Conservation (phyloP, 2,888 invertebrate species). For the Campaea margaritaria region DNA sequence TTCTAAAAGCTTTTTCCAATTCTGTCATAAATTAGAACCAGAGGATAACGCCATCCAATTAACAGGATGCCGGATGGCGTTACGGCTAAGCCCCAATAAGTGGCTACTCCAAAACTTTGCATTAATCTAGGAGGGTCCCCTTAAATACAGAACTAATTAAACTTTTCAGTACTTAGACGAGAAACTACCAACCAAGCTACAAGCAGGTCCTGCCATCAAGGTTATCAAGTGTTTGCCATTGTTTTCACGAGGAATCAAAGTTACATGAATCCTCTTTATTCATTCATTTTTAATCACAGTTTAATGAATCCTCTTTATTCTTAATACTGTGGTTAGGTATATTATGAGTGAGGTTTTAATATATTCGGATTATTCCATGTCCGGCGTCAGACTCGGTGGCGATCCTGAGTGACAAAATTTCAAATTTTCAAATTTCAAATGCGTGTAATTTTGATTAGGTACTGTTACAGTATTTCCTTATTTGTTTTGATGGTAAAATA, state of each 20-base stretch:
- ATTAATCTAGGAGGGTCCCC: conserved; percentile 15
- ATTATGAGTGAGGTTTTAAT: too few relatives aligned
- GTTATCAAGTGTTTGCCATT: neutral
- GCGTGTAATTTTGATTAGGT: too few relatives aligned
- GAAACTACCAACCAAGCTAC: neutral
- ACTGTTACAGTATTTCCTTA: too few relatives aligned
- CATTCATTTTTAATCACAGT: too few relatives aligned
- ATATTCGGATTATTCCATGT: too few relatives aligned
- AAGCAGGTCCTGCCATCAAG: neutral
- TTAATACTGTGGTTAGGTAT: too few relatives aligned
- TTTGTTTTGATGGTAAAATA: too few relatives aligned
- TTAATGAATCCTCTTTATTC: too few relatives aligned
- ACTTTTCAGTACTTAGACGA: conserved; percentile 12
- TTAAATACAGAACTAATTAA: conserved; percentile 24
- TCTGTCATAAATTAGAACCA: neutral
- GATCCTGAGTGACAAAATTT: too few relatives aligned
- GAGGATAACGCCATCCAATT: conserved; percentile 17
- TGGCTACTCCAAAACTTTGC: conserved; percentile 21
- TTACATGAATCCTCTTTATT: too few relatives aligned
- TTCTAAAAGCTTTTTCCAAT: neutral
- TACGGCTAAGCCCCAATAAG: conserved; percentile 23
- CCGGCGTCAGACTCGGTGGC: too few relatives aligned
- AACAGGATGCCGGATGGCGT: conserved; percentile 14
- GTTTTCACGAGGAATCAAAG: neutral
- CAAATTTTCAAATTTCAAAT: too few relatives aligned